phyloP scores from a whole-genome alignment of 2,113 vertebrate genomes.

The Rhea americana region DNA sequence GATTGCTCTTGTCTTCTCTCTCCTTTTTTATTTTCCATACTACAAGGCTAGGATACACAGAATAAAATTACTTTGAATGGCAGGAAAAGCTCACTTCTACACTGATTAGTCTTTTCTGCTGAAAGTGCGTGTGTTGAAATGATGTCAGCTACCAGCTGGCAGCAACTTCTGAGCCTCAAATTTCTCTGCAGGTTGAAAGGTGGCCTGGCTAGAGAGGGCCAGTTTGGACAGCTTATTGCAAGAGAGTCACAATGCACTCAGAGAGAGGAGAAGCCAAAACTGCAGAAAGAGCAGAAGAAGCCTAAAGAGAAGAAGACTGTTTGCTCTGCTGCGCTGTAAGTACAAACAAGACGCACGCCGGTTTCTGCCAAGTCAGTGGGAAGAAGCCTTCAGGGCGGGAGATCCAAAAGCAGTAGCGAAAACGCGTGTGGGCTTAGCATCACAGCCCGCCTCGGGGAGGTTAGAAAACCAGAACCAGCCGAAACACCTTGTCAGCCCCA shows the following conservation, averaged over 20 bases:
- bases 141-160: neutral
- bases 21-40: neutral
- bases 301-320: slow-evolving; percentile 3
- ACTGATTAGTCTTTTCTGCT: neutral
- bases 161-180: accelerated
- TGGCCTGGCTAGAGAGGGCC: neutral
- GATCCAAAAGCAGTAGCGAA: neutral
- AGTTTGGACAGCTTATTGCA: neutral
- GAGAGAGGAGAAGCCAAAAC: neutral
- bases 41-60: accelerated
- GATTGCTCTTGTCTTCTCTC: neutral
- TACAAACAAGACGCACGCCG: neutral
- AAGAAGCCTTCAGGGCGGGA: neutral
- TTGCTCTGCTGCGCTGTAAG: slow-evolving; percentile 17
- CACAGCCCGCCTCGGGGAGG: neutral
- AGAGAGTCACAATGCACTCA: neutral
- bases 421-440: neutral
- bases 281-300: neutral
- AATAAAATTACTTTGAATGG: neutral
- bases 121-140: accelerated
- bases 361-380: neutral
- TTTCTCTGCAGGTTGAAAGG: neutral
- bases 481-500: accelerated
- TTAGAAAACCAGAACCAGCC: neutral
- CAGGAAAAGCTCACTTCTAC: neutral